Conservation (phyloP, 2,797 vertebrate species). For the Hippocampus kuda region DNA sequence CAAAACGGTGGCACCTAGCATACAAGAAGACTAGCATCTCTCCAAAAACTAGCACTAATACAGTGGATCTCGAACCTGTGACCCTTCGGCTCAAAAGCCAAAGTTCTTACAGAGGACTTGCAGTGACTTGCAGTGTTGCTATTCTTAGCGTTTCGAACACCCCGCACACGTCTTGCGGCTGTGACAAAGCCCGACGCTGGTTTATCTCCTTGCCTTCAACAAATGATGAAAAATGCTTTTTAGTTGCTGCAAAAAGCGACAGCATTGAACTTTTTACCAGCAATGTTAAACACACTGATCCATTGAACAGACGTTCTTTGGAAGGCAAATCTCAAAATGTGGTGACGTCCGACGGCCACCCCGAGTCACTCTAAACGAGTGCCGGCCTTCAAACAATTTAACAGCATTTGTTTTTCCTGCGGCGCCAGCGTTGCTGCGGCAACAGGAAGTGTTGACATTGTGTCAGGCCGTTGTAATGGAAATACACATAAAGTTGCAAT, state of each 20-base stretch:
- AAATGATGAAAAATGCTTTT: slow-evolving; percentile 32
- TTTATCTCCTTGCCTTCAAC: slow-evolving; percentile 27
- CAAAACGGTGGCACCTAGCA: no score
- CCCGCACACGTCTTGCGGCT: slow-evolving; percentile 3
- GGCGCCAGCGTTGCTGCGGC: slow-evolving; percentile 20
- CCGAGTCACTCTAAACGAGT: slow-evolving; percentile 17
- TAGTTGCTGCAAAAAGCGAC: slow-evolving; percentile 17
- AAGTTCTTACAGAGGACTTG: background rate
- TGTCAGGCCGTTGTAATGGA: slow-evolving; percentile 14
- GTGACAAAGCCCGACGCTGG: slow-evolving; percentile 7
- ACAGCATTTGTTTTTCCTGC: slow-evolving; percentile 24
- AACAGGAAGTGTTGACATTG: slow-evolving; percentile 34
- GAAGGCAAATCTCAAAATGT: slow-evolving; percentile 27
- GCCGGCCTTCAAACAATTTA: slow-evolving; percentile 38
- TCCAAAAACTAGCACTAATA: background rate
- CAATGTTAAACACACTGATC: slow-evolving; percentile 20
- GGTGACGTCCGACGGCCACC: slow-evolving; percentile 15
- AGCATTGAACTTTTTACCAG: slow-evolving; percentile 36
- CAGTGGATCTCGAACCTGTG: background rate
- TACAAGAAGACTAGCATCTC: background rate
- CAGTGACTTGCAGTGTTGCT: background rate
- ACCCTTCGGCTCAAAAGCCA: background rate
- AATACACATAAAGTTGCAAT: background rate
- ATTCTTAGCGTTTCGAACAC: background rate
- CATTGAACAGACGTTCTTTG: slow-evolving; percentile 10